Conservation (phyloP, 2,797 vertebrate species). For the Sorex maritimensis region DNA sequence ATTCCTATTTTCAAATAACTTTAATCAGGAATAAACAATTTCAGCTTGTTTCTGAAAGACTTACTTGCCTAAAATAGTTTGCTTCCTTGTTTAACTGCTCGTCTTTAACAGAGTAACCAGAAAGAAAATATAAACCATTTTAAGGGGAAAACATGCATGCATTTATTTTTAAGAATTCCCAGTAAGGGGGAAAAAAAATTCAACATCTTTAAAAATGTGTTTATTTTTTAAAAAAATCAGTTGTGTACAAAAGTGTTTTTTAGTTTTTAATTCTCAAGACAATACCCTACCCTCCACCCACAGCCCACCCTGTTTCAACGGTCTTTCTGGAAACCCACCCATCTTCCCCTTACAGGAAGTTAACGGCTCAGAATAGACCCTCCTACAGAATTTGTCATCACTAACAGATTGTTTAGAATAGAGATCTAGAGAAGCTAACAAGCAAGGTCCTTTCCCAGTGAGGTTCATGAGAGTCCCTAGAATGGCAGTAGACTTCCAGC, state of each 20-base stretch:
- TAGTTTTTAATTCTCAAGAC: slow-evolving; percentile 90
- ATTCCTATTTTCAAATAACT: slow-evolving; percentile 43
- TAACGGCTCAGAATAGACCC: slow-evolving; percentile 84
- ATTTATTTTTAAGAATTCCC: slow-evolving; percentile 92
- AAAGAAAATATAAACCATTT: slow-evolving; percentile 89
- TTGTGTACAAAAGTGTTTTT: slow-evolving; percentile 92
- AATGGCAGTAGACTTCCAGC: slow-evolving; percentile 86
- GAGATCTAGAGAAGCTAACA: slow-evolving; percentile 87
- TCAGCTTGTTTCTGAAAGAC: background rate
- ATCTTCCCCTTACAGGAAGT: slow-evolving; percentile 84
- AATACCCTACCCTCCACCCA: slow-evolving; percentile 83
- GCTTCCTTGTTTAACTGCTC: slow-evolving; percentile 17
- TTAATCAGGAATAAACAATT: slow-evolving; percentile 5
- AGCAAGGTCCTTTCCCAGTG: slow-evolving; percentile 85
- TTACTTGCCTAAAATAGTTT: background rate
- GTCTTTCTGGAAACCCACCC: slow-evolving; percentile 82
- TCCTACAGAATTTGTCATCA: slow-evolving; percentile 81
- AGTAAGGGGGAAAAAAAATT: slow-evolving; percentile 90
- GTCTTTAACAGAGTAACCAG: slow-evolving; percentile 65
- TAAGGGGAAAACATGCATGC: slow-evolving; percentile 89
- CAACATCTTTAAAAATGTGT: slow-evolving; percentile 91
- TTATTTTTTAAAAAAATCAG: slow-evolving; percentile 91
- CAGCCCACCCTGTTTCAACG: slow-evolving; percentile 82
- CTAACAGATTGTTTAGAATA: slow-evolving; percentile 85
- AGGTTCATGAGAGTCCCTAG: slow-evolving; percentile 80